Base-by-base conservation (phyloP, 2,113 vertebrate species). In the Muntiacus reevesi region DNA sequence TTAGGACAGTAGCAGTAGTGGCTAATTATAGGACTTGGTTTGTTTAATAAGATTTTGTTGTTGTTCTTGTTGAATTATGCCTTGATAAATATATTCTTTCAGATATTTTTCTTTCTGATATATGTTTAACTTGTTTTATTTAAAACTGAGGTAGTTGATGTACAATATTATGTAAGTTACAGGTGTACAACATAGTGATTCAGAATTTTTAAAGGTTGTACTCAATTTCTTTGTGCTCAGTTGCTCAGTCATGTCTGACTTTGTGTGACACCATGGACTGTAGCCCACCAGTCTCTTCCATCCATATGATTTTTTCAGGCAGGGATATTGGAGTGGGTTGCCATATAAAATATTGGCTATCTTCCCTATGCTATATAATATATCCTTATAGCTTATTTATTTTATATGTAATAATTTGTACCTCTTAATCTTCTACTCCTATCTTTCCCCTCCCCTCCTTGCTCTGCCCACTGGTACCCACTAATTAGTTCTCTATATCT, bases 91-190 rank as follows among this genome's bases (percentile, higher is more conserved):
- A 91, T 89, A 57, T 86, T 74, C 25, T 92, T 92, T 5, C 23
- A 82, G 57, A 81, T 85, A 76, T 50, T 54, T 78, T 91, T 88
- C 88, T 91, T 45, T 89, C 36, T 64, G 25, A 81, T 64, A 55
- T 33, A 12, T 52, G 8, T 95, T 87, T 55, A 57, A 85, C 54
- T 59, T 93, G 25, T 96, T 96, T 91, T 71, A 36, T 71, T 36
- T 54, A 82, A 52, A 82, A 82, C 14, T 82, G 50, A 82, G 33
- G 7, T 36, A 55, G 50, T 14, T 83, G 33, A 36, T 54, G 6
- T 55, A 36, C 33, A 55, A 15, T 55, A 55, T 36, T 83, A 36
- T 36, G 7, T 83, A 47, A 47, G 50, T 54, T 36, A 82, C 33
- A 82, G 6, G 33, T 54, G 12, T 54, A 54, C 50, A 82, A 54